phyloP scores from a whole-genome alignment of 2,888 invertebrate genomes.

The Neoaliturus tenellus region DNA sequence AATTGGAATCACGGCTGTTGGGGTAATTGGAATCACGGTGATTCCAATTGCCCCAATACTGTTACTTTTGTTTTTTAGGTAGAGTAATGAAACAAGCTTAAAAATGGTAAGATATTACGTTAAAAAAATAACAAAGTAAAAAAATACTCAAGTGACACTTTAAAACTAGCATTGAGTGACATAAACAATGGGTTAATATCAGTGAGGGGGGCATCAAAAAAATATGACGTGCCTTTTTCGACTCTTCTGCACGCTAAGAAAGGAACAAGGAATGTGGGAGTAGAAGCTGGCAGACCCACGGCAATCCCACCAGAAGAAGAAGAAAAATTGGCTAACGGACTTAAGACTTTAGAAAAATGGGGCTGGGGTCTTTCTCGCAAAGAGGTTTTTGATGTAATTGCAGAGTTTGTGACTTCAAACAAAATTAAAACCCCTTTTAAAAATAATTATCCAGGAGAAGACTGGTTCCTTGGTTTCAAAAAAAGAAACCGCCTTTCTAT shows the following conservation, averaged over 20 bases:
- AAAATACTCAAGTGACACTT: no score
- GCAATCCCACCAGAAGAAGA: constrained; percentile 66
- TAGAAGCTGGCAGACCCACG: constrained; percentile 63
- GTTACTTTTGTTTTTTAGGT: no score
- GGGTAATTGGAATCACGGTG: no score
- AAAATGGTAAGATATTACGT: no score
- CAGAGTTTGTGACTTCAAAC: constrained; percentile 66
- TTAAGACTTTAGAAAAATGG: constrained; percentile 68
- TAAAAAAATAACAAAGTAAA: no score
- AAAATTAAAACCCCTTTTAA: constrained; percentile 67
- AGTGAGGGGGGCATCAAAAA: background rate
- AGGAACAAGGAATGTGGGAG: background rate
- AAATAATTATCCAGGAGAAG: constrained; percentile 67
- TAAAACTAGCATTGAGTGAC: no score
- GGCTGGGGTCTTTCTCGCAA: constrained; percentile 69
- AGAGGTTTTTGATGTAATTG: constrained; percentile 68
- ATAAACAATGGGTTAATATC: no score
- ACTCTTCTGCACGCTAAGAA: background rate
- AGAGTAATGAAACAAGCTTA: no score
- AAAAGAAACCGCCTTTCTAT: constrained; percentile 68
- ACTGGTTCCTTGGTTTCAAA: constrained; percentile 68
- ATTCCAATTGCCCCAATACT: no score
- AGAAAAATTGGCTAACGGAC: constrained; percentile 65
- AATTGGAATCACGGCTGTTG: no score
- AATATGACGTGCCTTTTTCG: background rate